Base-by-base conservation (phyloP, 2,797 vertebrate genomes). In the Euthynnus affinis region DNA sequence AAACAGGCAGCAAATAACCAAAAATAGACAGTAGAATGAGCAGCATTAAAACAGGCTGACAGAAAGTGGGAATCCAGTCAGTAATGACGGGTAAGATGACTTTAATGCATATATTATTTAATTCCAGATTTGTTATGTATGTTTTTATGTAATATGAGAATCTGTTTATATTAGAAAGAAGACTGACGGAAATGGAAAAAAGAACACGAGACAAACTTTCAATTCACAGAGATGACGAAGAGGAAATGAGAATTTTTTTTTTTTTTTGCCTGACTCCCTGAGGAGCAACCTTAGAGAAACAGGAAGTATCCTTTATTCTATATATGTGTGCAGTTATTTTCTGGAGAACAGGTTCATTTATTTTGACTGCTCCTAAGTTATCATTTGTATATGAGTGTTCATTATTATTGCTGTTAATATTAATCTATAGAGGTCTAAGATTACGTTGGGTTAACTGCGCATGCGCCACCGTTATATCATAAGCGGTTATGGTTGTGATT, bases 241-340 rank as follows among this genome's bases (percentile, higher is more conserved):
- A 71, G 63, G 57, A 82, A 89, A 82, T 75, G n/a, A n/a, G n/a
- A n/a, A n/a, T n/a, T n/a, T n/a, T n/a, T n/a, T n/a, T n/a, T n/a
- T n/a, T n/a, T n/a, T 76, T 49, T 69, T 29, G 40, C 8, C 22
- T 4, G 58, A 67, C 29, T 84, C 84, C 81, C 66, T 1, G 63
- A 61, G 76, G 83, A 75, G 74, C 32, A 53, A 73, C 77, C 56
- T 80, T 65, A 61, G 55, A 71, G 67, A 58, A 72, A 17, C n/a
- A n/a, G n/a, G n/a, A n/a, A n/a, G n/a, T n/a, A n/a, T n/a, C n/a
- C n/a, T n/a, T n/a, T n/a, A n/a, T n/a, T n/a, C n/a, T n/a, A n/a
- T n/a, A n/a, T n/a, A n/a, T n/a, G n/a, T n/a, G n/a, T n/a, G n/a
- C n/a, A n/a, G n/a, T n/a, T n/a, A n/a, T n/a, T n/a, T n/a, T n/a